Percentiles rank a stretch among this genome's conserved stretches.
phyloP scores from a whole-genome alignment of 2,888 invertebrate species.

The Altica lythri region DNA sequence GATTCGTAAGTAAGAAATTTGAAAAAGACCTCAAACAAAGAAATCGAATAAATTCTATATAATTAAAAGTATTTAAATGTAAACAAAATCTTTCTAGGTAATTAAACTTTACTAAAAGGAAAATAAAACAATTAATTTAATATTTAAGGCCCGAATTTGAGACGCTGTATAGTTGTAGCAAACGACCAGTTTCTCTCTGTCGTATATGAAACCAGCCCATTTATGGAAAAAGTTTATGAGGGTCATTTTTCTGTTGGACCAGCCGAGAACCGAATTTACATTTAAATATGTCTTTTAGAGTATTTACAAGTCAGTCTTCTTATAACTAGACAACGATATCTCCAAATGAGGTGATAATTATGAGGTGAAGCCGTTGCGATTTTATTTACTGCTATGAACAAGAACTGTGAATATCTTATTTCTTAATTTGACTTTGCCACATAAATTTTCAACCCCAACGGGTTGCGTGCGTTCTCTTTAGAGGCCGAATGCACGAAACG shows the following conservation, averaged over 20 bases:
- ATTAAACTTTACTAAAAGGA: too few species aligned
- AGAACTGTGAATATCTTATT: constrained; percentile 16
- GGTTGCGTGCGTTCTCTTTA: constrained; percentile 13
- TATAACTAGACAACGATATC: constrained; percentile 43
- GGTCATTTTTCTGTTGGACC: constrained; percentile 37
- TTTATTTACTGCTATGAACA: constrained; percentile 12
- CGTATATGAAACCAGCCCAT: constrained; percentile 47
- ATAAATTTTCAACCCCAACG: constrained; percentile 10
- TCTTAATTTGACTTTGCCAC: constrained; percentile 14
- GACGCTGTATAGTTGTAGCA: too few species aligned
- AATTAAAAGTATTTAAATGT: too few species aligned
- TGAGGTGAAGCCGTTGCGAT: constrained; percentile 34
- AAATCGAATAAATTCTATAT: too few species aligned
- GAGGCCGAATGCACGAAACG: constrained; percentile 1
- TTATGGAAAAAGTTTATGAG: constrained; percentile 49
- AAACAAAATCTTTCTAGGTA: too few species aligned
- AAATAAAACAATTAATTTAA: too few species aligned
- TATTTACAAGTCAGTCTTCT: constrained; percentile 42
- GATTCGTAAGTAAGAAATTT: too few species aligned
- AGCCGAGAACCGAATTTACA: constrained; percentile 33
- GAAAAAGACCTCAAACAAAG: too few species aligned
- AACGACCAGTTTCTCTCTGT: too few species aligned
- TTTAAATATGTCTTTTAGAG: constrained; percentile 45
- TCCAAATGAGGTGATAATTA: constrained; percentile 44
- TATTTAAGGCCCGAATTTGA: too few species aligned